These are phyloP conservation scores for Gasterosteus aculeatus DNA, from an alignment of 2,113 vertebrate species.

Conservation along the genomic window DNA sequence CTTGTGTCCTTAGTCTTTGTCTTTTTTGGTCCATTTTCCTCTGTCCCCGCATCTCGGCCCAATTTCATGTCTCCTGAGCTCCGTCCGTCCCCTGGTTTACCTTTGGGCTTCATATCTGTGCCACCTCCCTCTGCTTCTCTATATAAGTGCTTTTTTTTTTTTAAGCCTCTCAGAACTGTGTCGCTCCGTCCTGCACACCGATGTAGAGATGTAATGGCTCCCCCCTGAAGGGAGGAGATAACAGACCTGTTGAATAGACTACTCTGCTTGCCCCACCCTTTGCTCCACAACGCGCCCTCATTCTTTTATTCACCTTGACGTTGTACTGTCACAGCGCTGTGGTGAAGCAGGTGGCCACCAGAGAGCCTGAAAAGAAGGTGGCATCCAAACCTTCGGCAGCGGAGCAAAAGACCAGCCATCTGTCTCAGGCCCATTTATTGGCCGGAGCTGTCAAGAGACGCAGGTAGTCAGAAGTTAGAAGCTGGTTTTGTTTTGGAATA, in stretches of 20 bases:
- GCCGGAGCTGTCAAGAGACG: slow-evolving; percentile 96
- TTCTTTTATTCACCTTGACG: slow-evolving; percentile 83
- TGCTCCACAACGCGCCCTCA: neutral
- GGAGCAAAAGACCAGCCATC: slow-evolving; percentile 88
- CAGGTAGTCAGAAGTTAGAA: slow-evolving; percentile 80
- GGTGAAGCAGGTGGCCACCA: slow-evolving; percentile 84
- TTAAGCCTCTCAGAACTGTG: slow-evolving; percentile 49
- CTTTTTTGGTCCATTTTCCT: neutral
- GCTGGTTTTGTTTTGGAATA: neutral
- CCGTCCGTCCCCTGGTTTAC: slow-evolving; percentile 28
- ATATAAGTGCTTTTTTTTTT: slow-evolving; percentile 35
- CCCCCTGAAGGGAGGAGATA: slow-evolving; percentile 1
- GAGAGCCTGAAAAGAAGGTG: slow-evolving; percentile 90
- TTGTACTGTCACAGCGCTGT: slow-evolving; percentile 86
- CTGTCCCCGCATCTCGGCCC: slow-evolving; percentile 22
- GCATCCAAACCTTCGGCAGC: slow-evolving; percentile 81
- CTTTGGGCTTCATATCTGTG: slow-evolving; percentile 63
- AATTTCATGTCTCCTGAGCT: slow-evolving; percentile 57
- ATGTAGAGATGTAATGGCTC: slow-evolving; percentile 15
- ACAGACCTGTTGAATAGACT: slow-evolving; percentile 8
- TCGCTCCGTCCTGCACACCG: slow-evolving; percentile 31
- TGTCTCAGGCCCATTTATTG: slow-evolving; percentile 96
- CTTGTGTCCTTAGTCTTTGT: neutral
- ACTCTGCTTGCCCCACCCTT: neutral
- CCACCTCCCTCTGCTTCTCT: slow-evolving; percentile 32